Conservation (phyloP, 2,888 invertebrate species). For the Nesidiocoris tenuis region DNA sequence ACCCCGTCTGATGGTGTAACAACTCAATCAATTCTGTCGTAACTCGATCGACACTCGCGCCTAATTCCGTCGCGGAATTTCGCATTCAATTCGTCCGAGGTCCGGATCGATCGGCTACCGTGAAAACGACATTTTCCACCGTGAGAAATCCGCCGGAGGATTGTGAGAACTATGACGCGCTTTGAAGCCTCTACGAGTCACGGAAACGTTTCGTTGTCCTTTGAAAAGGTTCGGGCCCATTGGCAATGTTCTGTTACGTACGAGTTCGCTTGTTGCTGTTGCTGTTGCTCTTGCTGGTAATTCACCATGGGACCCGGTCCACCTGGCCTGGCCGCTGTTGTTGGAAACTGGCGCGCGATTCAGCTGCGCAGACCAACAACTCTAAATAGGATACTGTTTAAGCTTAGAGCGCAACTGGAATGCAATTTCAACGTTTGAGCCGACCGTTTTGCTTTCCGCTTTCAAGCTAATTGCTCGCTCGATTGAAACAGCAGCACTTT, state of each 20-base stretch:
- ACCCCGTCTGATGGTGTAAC: too few species aligned
- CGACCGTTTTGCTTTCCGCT: too few species aligned
- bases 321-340: too few species aligned
- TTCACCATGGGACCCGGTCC: not conserved
- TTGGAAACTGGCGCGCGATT: too few species aligned
- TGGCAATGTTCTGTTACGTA: not conserved
- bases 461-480: too few species aligned
- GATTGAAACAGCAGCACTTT: too few species aligned
- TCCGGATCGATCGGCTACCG: not conserved
- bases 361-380: too few species aligned
- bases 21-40: too few species aligned
- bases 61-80: not conserved
- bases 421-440: too few species aligned
- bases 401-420: too few species aligned
- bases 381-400: too few species aligned
- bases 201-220: not conserved
- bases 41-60: too few species aligned
- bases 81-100: not conserved
- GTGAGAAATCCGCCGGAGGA: not conserved
- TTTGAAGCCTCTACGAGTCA: not conserved
- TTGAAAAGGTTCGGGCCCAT: not conserved
- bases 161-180: not conserved
- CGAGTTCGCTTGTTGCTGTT: not conserved
- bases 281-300: not conserved
- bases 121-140: not conserved